phyloP scores from a whole-genome alignment of 2,888 invertebrate species.

The Argynnis bischoffii region DNA sequence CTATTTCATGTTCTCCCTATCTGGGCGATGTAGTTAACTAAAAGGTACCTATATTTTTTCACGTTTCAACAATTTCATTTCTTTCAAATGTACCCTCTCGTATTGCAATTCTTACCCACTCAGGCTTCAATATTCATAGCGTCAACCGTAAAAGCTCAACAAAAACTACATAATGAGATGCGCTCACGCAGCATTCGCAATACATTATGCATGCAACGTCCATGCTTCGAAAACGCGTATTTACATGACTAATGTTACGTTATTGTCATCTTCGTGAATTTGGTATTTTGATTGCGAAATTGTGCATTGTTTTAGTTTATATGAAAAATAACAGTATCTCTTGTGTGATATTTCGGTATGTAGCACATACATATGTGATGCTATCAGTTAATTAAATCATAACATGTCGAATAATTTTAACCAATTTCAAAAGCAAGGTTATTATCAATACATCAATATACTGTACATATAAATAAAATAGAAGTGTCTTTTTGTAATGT shows the following conservation, averaged over 20 bases:
- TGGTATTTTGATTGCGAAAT: constrained; percentile 32
- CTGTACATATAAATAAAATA: too few relatives aligned
- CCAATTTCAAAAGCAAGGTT: too few relatives aligned
- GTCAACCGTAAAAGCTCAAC: constrained; percentile 40
- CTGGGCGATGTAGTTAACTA: background rate
- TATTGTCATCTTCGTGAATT: constrained; percentile 32
- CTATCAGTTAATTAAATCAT: too few relatives aligned
- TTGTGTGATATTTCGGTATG: too few relatives aligned
- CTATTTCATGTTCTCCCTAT: too few relatives aligned
- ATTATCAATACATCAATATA: too few relatives aligned
- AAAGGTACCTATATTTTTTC: background rate
- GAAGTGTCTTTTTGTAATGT: too few relatives aligned
- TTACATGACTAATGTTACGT: constrained; percentile 33
- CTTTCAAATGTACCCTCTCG: constrained; percentile 7
- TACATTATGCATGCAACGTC: constrained; percentile 30
- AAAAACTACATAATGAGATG: constrained; percentile 36
- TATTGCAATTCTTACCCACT: constrained; percentile 8
- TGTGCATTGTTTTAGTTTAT: constrained; percentile 8
- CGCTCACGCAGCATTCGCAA: constrained; percentile 30
- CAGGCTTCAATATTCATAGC: constrained; percentile 37
- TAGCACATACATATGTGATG: too few relatives aligned
- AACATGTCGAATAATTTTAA: too few relatives aligned
- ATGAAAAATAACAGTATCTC: background rate
- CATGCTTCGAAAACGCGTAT: constrained; percentile 23
- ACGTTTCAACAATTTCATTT: background rate